Evolutionary conservation across 37 sponge, comb jelly and placozoan genomes (phyloP).

Genomic region (Chondrilla cf. caribensis): DNA sequence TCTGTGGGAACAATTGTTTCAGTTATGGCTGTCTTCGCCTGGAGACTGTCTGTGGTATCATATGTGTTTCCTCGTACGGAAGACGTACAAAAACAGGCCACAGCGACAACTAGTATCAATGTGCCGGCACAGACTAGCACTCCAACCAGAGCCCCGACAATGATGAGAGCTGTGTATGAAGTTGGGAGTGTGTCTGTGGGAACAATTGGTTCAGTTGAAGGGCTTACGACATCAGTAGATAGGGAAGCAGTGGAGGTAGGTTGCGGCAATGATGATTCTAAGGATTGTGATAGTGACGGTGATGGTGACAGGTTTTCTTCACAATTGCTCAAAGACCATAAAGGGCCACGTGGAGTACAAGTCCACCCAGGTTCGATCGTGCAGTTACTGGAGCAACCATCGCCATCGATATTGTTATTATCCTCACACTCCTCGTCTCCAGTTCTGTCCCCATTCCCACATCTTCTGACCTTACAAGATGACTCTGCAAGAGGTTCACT

Average conservation of each 20-base stretch:
- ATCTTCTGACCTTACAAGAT: slow-evolving; percentile 16
- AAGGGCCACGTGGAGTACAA: not conserved
- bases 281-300: not conserved
- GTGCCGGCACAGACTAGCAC: too few species aligned
- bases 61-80: too few species aligned
- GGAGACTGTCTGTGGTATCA: too few species aligned
- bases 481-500: slow-evolving; percentile 24
- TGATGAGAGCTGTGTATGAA: not conserved
- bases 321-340: not conserved
- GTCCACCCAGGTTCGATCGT: not conserved
- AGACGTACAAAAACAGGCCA: too few species aligned
- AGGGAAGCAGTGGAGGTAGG: not conserved
- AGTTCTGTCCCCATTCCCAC: slow-evolving; percentile 56
- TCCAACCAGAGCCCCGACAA: not conserved
- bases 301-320: not conserved
- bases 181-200: too few species aligned
- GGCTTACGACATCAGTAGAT: not conserved
- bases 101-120: too few species aligned
- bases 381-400: slow-evolving; percentile 54
- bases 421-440: slow-evolving; percentile 64
- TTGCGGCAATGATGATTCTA: not conserved
- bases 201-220: not conserved
- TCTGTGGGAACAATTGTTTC: too few species aligned
- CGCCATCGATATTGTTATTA: slow-evolving; percentile 15
- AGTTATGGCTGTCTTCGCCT: too few species aligned